These are phyloP conservation scores for Puntigrus tetrazona DNA, from an alignment of 2,113 vertebrate species.

Conservation along the genomic window DNA sequence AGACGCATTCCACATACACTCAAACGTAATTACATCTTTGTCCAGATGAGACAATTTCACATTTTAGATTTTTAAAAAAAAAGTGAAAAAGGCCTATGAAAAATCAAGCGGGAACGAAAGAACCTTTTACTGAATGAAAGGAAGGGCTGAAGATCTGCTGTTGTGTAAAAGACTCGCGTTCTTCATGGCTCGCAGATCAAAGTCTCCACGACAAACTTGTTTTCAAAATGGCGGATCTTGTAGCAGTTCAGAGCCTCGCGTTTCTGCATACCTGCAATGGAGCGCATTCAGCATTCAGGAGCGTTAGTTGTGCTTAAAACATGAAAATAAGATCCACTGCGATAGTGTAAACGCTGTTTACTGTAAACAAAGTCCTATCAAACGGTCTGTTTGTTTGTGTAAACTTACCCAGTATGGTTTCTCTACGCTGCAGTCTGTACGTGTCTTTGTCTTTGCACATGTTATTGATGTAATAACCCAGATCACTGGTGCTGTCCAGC, in stretches of 20 bases:
- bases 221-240: conserved; percentile 92
- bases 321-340: neutral
- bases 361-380: neutral
- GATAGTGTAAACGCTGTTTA: neutral
- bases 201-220: conserved; percentile 86
- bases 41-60: conserved; percentile 13
- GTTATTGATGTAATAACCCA: conserved; percentile 85
- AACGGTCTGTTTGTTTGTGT: neutral
- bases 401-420: conserved; percentile 76
- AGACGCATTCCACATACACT: neutral
- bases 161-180: neutral
- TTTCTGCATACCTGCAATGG: conserved; percentile 88
- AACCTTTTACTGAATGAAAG: neutral
- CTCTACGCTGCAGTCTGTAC: conserved; percentile 83
- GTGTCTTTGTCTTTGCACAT: conserved; percentile 84
- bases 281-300: conserved; percentile 15
- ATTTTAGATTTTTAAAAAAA: neutral
- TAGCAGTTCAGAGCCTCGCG: conserved; percentile 82
- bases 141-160: neutral
- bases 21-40: neutral
- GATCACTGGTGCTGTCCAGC: conserved; percentile 82
- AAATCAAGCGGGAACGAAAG: neutral
- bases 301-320: neutral
- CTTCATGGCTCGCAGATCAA: conserved; percentile 84
- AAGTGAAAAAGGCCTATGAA: neutral